Evolutionary conservation across 1,140 invertebrate genomes (phyloP).

Genomic region (Sipha flava): DNA sequence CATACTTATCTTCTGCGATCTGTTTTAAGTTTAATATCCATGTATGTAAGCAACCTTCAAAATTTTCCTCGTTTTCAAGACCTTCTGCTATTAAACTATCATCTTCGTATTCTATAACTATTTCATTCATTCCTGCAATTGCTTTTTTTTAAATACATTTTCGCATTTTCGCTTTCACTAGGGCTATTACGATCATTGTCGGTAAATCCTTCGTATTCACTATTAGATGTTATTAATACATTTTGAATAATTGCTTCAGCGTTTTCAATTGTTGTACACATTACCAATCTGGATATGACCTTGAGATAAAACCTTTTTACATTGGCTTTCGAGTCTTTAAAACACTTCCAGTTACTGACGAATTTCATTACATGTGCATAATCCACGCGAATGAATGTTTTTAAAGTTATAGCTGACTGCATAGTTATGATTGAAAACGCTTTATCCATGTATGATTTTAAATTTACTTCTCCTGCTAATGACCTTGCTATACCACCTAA

Average conservation of each 20-base stretch:
- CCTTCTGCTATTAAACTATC: not conserved
- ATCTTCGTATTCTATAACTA: not conserved
- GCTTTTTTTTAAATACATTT: not conserved
- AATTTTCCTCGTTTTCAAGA: no score
- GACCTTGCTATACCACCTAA: not conserved
- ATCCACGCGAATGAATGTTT: not conserved
- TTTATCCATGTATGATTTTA: not conserved
- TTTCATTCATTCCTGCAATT: not conserved
- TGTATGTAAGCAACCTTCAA: not conserved
- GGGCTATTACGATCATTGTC: not conserved
- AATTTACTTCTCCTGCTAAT: not conserved
- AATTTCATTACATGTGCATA: not conserved
- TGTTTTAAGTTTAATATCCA: not conserved
- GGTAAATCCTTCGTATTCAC: not conserved
- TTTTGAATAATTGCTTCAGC: no score
- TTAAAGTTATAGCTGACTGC: not conserved
- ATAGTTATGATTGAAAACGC: not conserved
- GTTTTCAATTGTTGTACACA: not conserved
- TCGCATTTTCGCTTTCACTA: not conserved
- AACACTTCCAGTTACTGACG: not conserved
- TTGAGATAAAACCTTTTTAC: not conserved
- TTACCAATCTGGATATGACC: not conserved
- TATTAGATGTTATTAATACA: not conserved
- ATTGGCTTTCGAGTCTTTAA: not conserved
- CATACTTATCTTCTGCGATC: not conserved